phyloP scores from a whole-genome alignment of 2,888 invertebrate genomes.

The Microchrysa polita region DNA sequence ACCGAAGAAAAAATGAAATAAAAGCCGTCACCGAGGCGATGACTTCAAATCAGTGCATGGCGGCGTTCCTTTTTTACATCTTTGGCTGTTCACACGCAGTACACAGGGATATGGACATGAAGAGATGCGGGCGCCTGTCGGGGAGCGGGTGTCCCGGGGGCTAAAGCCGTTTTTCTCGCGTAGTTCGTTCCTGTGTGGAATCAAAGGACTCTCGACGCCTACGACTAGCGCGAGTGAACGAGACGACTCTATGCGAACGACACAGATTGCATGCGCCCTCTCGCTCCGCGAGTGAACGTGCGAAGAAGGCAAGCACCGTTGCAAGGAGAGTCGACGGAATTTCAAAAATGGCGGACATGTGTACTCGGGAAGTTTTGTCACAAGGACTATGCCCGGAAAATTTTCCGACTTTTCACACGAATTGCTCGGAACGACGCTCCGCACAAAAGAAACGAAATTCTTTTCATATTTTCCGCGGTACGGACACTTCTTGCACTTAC shows the following conservation, averaged over 20 bases:
- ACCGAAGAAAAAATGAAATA: neutral
- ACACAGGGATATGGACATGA: too few relatives aligned
- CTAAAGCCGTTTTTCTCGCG: neutral
- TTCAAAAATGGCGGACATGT: conserved; percentile 29
- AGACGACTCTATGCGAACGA: neutral
- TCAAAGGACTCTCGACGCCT: conserved; percentile 37
- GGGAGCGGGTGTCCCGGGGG: neutral
- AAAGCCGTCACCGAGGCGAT: neutral
- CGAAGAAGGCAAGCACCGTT: conserved; percentile 32
- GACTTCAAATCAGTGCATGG: conserved; percentile 26
- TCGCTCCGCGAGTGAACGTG: neutral
- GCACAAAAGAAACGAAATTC: too few relatives aligned
- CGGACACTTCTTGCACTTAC: conserved; percentile 67
- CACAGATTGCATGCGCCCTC: neutral
- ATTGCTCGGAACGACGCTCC: too few relatives aligned
- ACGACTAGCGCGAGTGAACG: conserved; percentile 19
- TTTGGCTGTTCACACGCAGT: too few relatives aligned
- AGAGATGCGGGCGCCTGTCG: neutral
- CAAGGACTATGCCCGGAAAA: neutral
- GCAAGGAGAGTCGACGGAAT: conserved; percentile 22
- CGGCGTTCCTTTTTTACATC: neutral
- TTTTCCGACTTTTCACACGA: too few relatives aligned
- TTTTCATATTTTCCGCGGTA: too few relatives aligned
- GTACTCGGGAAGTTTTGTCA: neutral
- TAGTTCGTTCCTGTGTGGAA: neutral